Evolutionary conservation across 2,888 invertebrate species (phyloP).

Genomic region (Euzophera pinguis): DNA sequence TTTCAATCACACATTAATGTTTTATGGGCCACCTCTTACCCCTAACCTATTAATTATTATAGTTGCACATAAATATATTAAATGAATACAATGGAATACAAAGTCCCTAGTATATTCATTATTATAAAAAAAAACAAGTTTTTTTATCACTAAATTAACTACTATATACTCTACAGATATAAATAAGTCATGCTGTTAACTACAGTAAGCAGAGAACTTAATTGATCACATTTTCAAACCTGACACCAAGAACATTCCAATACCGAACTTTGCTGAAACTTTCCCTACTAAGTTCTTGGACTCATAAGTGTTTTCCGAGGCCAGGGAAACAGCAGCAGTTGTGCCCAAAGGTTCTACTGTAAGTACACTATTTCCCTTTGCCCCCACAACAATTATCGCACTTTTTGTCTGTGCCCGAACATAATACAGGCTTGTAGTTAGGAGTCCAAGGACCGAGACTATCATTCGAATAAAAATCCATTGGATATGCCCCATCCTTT

Average conservation of each 20-base stretch:
- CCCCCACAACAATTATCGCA: constrained; percentile 79
- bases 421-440: constrained; percentile 88
- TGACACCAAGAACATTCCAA: constrained; percentile 80
- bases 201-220: background rate
- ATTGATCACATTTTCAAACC: constrained; percentile 34
- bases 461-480: constrained; percentile 98
- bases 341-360: constrained; percentile 48
- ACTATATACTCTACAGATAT: background rate
- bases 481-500: constrained; percentile 89
- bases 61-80: too few species aligned
- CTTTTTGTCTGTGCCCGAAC: constrained; percentile 81
- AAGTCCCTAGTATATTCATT: too few species aligned
- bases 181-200: background rate
- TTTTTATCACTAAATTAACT: too few species aligned
- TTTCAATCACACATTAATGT: background rate
- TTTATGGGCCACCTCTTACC: too few species aligned
- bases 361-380: constrained; percentile 45
- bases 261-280: constrained; percentile 82
- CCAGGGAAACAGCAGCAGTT: constrained; percentile 78
- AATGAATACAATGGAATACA: too few species aligned
- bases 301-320: constrained; percentile 77
- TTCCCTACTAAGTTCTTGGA: constrained; percentile 84
- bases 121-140: too few species aligned
- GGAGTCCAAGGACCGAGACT: constrained; percentile 99
- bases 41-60: too few species aligned